These are phyloP conservation scores for Sipha maydis DNA, from an alignment of 2,888 invertebrate genomes.

Conservation along the genomic window DNA sequence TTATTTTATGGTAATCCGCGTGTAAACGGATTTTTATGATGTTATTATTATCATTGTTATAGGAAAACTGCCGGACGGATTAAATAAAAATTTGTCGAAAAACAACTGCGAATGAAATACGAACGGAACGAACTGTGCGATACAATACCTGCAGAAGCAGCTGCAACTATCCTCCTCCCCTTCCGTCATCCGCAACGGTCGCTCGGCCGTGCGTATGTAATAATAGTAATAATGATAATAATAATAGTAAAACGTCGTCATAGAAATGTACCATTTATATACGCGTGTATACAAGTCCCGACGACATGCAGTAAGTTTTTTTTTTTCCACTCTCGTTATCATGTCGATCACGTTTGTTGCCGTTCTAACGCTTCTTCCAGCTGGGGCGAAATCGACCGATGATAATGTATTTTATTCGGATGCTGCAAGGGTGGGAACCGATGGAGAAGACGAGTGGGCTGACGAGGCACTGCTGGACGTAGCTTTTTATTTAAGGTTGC, in stretches of 20 bases:
- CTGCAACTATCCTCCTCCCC: background rate
- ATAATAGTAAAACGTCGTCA: background rate
- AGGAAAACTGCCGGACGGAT: background rate
- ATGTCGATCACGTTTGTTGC: constrained; percentile 33
- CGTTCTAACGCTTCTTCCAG: background rate
- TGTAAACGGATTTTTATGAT: constrained; percentile 47
- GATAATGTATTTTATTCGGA: constrained; percentile 30
- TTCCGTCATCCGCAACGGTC: too few species aligned
- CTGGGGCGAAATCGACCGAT: background rate
- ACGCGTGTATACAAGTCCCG: background rate
- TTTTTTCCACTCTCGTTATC: background rate
- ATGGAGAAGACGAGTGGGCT: constrained; percentile 66
- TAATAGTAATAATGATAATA: too few species aligned
- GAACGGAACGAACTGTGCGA: background rate
- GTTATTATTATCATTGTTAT: background rate
- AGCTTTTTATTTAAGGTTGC: constrained; percentile 73
- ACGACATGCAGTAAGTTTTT: background rate
- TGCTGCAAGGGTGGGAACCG: constrained; percentile 1
- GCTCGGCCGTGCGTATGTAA: too few species aligned
- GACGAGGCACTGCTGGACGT: constrained; percentile 71
- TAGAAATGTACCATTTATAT: background rate
- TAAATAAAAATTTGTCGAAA: background rate
- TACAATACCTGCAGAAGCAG: background rate
- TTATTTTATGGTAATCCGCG: constrained; percentile 49
- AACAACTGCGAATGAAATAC: background rate